Evolutionary conservation across 2,888 invertebrate species (phyloP), one percentile per base, ranked within the genome.

Genomic region (Apamea sordens): DNA sequence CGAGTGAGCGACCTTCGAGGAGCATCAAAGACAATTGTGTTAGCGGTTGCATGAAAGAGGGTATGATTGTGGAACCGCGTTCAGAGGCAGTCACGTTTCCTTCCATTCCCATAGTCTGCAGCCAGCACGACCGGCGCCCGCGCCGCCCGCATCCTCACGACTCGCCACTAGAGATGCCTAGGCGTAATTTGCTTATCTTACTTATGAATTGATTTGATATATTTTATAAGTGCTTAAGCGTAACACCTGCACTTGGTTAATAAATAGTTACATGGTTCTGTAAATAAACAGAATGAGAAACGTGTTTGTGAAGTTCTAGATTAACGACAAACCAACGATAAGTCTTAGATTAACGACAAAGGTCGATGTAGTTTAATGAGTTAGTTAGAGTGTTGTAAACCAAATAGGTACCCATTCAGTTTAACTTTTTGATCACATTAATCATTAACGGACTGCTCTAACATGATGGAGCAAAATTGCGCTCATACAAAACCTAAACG

Each of bases 41-140:
- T 73, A 63, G 75, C 74, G 76, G 80, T 82, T 82, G 85, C 74
- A 79, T 68, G 79, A 82, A 84, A 84, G 80, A 80, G 79, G 82
- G 73, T 70, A 77, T 86, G 80, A 79, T 86, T 89, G 85, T 86
- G 78, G 84, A 87, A 90, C 80, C 83, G 84, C 84, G 84, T 80
- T 77, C 72, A 53, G 76, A 84, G 82, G 82, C 76, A 84, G 87
- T 91, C 91, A 91, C 91, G 91, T 86, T 87, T 87, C 78, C 73
- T 73, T 79, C 74, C 78, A 80, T 90, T 91, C 91, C 87, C 90
- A 90, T 85, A 73, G 81, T 61, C 76, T 72, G 50, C 64, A 28
- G 61, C 18, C 13, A 74, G 76, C 86, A 86, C 86, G 86, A 86
- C 74, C 50, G 71, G 32, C 53, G 59, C 59, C 56, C 59, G 71